Evolutionary conservation across 1,140 invertebrate genomes (phyloP).

Genomic region (Notospermus geniculatus): DNA sequence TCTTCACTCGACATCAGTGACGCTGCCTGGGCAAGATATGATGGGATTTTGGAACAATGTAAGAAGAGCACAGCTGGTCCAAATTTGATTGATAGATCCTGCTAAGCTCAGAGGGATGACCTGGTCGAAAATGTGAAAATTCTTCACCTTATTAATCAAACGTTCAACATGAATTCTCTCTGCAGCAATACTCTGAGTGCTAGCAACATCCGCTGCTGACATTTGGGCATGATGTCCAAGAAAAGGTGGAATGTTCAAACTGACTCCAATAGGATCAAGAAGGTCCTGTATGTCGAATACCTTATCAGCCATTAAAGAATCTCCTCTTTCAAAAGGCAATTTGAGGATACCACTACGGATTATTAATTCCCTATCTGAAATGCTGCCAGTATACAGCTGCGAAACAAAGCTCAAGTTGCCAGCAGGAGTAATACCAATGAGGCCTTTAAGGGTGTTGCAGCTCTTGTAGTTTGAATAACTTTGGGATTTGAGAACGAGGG

Average conservation of each 20-base stretch:
- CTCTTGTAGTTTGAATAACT: background rate
- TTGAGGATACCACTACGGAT: background rate
- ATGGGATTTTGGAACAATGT: no score
- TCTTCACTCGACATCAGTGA: no score
- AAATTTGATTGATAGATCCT: slow-evolving; percentile 18
- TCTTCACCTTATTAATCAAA: background rate
- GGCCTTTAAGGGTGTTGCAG: background rate
- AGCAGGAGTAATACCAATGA: background rate
- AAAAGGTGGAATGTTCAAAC: slow-evolving; percentile 1
- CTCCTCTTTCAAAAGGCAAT: background rate
- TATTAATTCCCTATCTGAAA: slow-evolving; percentile 2
- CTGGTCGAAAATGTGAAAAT: slow-evolving; percentile 4
- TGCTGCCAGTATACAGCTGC: background rate
- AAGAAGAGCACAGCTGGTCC: slow-evolving; percentile 20
- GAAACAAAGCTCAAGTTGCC: background rate
- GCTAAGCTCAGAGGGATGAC: background rate
- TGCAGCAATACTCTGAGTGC: no score
- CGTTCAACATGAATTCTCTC: background rate
- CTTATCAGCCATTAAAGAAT: background rate
- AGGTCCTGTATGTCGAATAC: background rate
- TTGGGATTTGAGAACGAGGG: no score
- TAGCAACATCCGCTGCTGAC: background rate
- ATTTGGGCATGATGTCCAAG: background rate
- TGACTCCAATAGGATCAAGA: background rate
- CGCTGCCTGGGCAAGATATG: no score